Conservation (phyloP, 1,140 invertebrate species). For the Planococcus citri region DNA sequence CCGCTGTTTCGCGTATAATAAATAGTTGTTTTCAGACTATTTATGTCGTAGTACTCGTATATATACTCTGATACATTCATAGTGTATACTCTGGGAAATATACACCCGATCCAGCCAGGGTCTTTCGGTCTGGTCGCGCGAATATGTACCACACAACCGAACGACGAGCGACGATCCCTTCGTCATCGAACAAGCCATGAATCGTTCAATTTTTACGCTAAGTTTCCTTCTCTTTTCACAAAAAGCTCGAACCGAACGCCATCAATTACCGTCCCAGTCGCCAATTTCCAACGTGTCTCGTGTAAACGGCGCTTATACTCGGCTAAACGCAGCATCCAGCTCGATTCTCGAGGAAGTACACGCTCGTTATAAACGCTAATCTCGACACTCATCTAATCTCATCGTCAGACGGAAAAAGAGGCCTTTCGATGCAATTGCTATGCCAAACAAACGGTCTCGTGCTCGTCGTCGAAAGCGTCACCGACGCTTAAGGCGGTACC, state of each 20-base stretch:
- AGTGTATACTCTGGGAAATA: too few species aligned
- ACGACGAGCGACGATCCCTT: background rate
- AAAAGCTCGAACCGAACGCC: too few species aligned
- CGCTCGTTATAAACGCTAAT: background rate
- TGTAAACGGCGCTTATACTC: too few species aligned
- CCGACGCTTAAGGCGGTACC: slow-evolving; percentile 17
- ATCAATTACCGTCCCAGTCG: background rate
- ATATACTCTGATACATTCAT: too few species aligned
- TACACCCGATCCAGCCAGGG: too few species aligned
- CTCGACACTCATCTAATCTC: background rate
- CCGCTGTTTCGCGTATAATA: slow-evolving; percentile 2
- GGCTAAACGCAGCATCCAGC: too few species aligned
- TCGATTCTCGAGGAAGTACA: too few species aligned
- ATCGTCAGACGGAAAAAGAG: slow-evolving; percentile 4
- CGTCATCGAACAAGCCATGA: background rate
- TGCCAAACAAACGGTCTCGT: background rate
- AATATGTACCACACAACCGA: too few species aligned
- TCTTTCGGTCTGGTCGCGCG: too few species aligned
- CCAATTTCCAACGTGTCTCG: background rate
- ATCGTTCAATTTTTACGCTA: background rate
- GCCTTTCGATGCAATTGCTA: background rate
- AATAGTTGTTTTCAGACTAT: slow-evolving; percentile 7
- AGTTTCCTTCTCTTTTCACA: too few species aligned
- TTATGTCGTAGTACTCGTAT: too few species aligned
- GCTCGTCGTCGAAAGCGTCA: background rate